These are phyloP conservation scores for Eledona agricola DNA, from an alignment of 2,888 invertebrate species.

Conservation along the genomic window DNA sequence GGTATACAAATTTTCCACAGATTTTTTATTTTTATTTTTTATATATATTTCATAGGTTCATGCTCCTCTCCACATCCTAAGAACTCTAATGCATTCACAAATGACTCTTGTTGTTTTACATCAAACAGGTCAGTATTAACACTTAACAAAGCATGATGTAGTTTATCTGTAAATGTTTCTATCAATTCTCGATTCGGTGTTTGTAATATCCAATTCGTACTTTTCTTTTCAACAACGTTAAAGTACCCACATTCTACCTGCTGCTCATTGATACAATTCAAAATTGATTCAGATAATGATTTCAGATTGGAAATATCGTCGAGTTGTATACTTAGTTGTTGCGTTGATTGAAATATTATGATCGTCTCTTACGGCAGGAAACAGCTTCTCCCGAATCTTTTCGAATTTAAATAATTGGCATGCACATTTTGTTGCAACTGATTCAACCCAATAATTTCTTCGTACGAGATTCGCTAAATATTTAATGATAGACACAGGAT, in stretches of 20 bases:
- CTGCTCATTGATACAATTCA: constrained; percentile 20
- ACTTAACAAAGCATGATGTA: neutral
- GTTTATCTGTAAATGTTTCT: constrained; percentile 9
- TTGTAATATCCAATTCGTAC: constrained; percentile 8
- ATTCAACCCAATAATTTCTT: constrained; percentile 20
- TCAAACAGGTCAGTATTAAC: constrained; percentile 3
- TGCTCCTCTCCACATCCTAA: constrained; percentile 21
- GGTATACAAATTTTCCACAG: constrained; percentile 24
- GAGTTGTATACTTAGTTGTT: constrained; percentile 15
- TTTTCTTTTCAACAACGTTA: constrained; percentile 2
- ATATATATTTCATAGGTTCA: constrained; percentile 29
- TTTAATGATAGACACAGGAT: constrained; percentile 28
- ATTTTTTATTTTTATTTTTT: constrained; percentile 22
- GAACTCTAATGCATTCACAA: constrained; percentile 21
- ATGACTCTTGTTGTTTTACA: constrained; percentile 23
- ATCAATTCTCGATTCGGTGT: constrained; percentile 8
- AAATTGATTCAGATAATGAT: constrained; percentile 25
- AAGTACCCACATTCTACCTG: constrained; percentile 23
- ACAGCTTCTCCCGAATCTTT: constrained; percentile 19
- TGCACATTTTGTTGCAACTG: constrained; percentile 22
- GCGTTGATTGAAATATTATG: constrained; percentile 17
- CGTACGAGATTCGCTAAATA: constrained; percentile 21
- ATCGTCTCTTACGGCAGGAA: constrained; percentile 24
- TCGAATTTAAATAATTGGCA: constrained; percentile 26
- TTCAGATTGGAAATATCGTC: constrained; percentile 21